Evolutionary conservation across 1,140 invertebrate genomes (phyloP), one percentile per base, ranked within the genome.

Genomic region (Hormaphis cornu): DNA sequence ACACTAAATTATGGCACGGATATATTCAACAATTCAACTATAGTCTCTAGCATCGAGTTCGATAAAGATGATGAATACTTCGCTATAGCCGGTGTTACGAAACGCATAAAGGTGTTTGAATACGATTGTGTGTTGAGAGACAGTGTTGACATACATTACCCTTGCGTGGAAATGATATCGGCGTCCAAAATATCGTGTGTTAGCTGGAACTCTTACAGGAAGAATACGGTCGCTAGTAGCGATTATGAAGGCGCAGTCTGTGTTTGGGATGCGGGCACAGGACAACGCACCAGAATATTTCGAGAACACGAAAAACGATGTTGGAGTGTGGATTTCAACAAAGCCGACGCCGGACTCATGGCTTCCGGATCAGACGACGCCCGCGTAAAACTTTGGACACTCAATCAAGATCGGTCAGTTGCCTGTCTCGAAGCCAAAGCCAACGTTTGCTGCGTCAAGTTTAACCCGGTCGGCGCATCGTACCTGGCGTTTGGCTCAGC

Each of bases 321-420:
- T 77, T 98, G 95, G 95, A 93, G 90, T 73, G 93, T 98, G 10
- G 93, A 97, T 80, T 97, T 97, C 77, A 97, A 96, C 77, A 85
- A 89, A 71, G 87, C 93, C 44, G 93, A 97, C 78, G 91, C 93
- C 4, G 83, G 92, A 66, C 77, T 97, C 12, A 86, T 98, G 69
- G 94, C 94, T 5, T 95, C 91, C 2, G 95, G 93, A 9, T 95
- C 92, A 1, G 95, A 98, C 81, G 95, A 98, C 80, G 88, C 91
- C 12, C 85, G 90, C 77, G 93, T 98, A 2, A 97, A 97, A 80
- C 80, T 98, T 3, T 98, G 95, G 91, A 89, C 91, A 12, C 82
- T 93, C 1, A 92, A 92, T 77, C 83, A 84, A 14, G 91, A 95
- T 70, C 86, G 92, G 75, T 96, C 93, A 1, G 85, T 96, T 9